phyloP scores from a whole-genome alignment of 2,113 vertebrate genomes.

The Rattus norvegicus region GRCr8 NC_086022.1:83449501-83450000 shows the following conservation, averaged over 20 bases:
- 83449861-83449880: not conserved
- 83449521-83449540: not conserved
- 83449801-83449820: not conserved
- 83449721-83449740: not conserved
- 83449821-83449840: conserved; percentile 35
- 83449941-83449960: not conserved
- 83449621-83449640: not conserved
- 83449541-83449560: not conserved
- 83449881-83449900: conserved; percentile 14
- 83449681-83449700: not conserved
- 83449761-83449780: not conserved
- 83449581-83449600: not conserved
- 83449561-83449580: not conserved
- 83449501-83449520: not conserved
- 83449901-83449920: not conserved
- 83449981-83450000: not conserved
- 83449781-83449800: not conserved
- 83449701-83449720: not conserved
- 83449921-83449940: not conserved
- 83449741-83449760: not conserved
- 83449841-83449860: not conserved
- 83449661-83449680: not conserved
- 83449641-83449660: not conserved
- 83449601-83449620: not conserved
- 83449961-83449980: not conserved